These are phyloP conservation scores for Branchellion lobata DNA, from an alignment of 2,888 invertebrate species.

Conservation along the genomic window DNA sequence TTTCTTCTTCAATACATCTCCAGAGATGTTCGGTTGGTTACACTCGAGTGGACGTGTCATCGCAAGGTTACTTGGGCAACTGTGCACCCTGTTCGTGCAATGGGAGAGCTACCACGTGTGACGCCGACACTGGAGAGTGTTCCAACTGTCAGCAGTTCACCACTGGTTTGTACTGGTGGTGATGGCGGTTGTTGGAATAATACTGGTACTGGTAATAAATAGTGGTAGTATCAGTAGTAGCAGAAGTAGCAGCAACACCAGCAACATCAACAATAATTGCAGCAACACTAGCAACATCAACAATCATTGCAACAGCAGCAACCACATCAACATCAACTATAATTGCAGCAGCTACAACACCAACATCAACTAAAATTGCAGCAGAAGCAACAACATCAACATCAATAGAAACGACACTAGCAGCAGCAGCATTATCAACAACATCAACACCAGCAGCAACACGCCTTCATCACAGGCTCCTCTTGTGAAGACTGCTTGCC, in stretches of 20 bases:
- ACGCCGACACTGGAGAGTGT: slow-evolving; percentile 79
- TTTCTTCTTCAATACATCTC: slow-evolving; percentile 1
- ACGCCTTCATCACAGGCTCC: no score
- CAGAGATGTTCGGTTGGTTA: slow-evolving; percentile 52
- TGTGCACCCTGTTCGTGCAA: slow-evolving; percentile 79
- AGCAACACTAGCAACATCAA: not conserved
- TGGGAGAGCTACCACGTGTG: slow-evolving; percentile 83
- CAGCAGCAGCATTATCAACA: no score
- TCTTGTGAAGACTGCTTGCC: slow-evolving; percentile 30
- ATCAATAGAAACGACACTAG: no score
- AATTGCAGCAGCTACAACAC: no score
- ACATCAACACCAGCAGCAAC: no score
- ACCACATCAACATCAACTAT: no score
- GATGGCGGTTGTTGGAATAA: no score
- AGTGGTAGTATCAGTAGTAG: no score
- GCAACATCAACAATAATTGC: not conserved
- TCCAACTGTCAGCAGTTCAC: slow-evolving; percentile 65
- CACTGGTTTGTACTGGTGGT: slow-evolving; percentile 45
- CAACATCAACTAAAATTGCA: no score
- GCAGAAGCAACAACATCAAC: no score
- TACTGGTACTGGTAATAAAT: no score
- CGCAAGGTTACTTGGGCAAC: slow-evolving; percentile 48
- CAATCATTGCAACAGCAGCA: no score
- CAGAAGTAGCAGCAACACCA: not conserved
- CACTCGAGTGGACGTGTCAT: slow-evolving; percentile 63